These are phyloP conservation scores for Chorisops tibialis DNA, from an alignment of 2,888 invertebrate genomes.

Conservation along the genomic window DNA sequence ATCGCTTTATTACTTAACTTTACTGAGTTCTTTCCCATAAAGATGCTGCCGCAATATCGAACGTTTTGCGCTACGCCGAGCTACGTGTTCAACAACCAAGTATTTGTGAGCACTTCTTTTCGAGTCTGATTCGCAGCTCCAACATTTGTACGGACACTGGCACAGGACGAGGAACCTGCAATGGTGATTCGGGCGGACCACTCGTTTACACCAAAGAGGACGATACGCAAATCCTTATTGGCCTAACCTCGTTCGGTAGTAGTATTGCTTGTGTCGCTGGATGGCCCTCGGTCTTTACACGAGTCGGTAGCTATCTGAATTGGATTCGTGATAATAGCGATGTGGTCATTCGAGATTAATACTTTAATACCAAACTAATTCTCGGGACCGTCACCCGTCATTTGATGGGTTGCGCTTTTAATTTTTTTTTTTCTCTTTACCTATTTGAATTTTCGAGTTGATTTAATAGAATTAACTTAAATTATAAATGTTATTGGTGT, in stretches of 20 bases:
- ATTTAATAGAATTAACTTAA: too few relatives aligned
- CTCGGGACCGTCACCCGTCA: too few relatives aligned
- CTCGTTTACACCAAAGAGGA: conserved; percentile 35
- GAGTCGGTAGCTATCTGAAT: conserved; percentile 23
- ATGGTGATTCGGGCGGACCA: conserved; percentile 49
- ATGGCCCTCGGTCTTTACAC: conserved; percentile 19
- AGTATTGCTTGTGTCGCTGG: not conserved
- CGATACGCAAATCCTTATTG: not conserved
- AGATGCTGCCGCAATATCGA: not conserved
- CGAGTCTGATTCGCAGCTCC: not conserved
- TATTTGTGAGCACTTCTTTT: conserved; percentile 10
- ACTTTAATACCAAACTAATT: too few relatives aligned
- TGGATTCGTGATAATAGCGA: conserved; percentile 14
- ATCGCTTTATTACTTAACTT: not conserved
- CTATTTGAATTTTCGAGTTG: too few relatives aligned
- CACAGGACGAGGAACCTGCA: conserved; percentile 42
- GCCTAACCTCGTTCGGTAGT: conserved; percentile 12
- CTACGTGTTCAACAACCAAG: not conserved
- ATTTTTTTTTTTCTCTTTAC: too few relatives aligned
- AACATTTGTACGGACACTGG: conserved; percentile 39
- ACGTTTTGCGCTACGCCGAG: not conserved
- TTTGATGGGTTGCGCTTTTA: too few relatives aligned
- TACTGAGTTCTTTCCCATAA: not conserved
- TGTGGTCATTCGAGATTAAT: too few relatives aligned
- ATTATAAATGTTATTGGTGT: too few relatives aligned